Percentiles rank a stretch among this genome's conserved stretches.
These are phyloP conservation scores for Pseudolaguvia tuberculata DNA, from an alignment of 2,113 vertebrate genomes.

Conservation along the genomic window DNA sequence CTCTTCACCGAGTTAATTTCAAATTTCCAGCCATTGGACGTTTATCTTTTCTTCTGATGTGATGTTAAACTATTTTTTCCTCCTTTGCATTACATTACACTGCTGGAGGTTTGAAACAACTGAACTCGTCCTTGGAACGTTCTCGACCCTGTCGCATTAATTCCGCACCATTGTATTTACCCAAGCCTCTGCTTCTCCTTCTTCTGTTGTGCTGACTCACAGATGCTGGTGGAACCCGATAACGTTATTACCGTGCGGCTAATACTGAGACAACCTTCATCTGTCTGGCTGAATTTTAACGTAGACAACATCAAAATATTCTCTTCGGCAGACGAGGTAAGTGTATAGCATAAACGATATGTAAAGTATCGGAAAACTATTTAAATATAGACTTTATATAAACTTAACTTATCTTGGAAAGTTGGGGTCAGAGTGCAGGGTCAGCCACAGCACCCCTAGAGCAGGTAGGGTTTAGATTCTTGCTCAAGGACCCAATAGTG, in stretches of 20 bases:
- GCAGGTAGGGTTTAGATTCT: no score
- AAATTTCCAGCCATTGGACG: no score
- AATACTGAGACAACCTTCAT: conserved; percentile 87
- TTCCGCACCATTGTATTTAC: conserved; percentile 1
- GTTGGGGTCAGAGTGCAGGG: no score
- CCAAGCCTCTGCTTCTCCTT: not conserved
- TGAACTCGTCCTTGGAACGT: not conserved
- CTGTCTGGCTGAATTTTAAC: conserved; percentile 81
- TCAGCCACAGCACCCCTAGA: no score
- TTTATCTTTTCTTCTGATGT: not conserved
- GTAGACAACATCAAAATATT: conserved; percentile 80
- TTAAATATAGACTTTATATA: no score
- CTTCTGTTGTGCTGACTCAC: conserved; percentile 16
- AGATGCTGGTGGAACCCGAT: conserved; percentile 83
- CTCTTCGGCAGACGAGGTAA: conserved; percentile 70
- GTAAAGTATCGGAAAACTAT: no score
- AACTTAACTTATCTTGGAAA: no score
- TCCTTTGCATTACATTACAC: not conserved
- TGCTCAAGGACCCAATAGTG: no score
- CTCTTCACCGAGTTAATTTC: not conserved
- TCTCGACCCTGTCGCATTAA: not conserved
- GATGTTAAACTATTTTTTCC: not conserved
- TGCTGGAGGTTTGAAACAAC: not conserved
- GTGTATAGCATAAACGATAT: conserved; percentile 26
- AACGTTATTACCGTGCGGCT: conserved; percentile 76